phyloP scores from a whole-genome alignment of 2,113 vertebrate species.

The Myrmecobius fasciatus region DNA sequence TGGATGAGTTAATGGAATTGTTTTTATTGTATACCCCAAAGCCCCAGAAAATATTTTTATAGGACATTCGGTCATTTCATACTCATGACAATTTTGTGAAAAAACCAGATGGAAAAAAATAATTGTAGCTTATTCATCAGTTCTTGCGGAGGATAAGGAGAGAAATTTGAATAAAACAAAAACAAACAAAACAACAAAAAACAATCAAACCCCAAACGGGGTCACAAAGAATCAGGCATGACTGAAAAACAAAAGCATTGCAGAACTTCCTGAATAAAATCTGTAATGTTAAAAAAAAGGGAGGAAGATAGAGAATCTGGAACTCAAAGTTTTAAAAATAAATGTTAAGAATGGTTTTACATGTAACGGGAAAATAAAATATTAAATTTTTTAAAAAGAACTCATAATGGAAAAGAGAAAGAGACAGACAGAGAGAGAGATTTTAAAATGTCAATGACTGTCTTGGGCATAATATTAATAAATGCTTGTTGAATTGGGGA shows the following conservation, averaged over 20 bases:
- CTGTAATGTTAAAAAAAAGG: too few species aligned
- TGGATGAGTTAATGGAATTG: background rate
- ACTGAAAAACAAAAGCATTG: background rate
- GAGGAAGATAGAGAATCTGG: too few species aligned
- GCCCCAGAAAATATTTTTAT: background rate
- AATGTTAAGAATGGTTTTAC: too few species aligned
- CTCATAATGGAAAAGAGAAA: too few species aligned
- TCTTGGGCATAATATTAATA: too few species aligned
- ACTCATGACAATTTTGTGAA: background rate
- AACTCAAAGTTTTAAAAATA: too few species aligned
- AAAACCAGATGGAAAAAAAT: background rate
- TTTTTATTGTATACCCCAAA: background rate
- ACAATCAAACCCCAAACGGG: background rate
- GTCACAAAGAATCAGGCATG: background rate
- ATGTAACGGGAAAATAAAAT: too few species aligned
- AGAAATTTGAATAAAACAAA: background rate
- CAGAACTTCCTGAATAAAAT: background rate
- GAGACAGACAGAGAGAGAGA: too few species aligned
- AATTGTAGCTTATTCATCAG: background rate
- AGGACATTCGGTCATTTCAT: background rate
- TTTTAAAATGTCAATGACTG: too few species aligned
- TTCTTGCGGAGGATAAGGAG: background rate
- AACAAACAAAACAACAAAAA: too few species aligned
- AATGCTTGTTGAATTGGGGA: too few species aligned
- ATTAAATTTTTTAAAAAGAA: too few species aligned